Base-by-base conservation (phyloP, 2,113 vertebrate species). In the Psittacara wagleri region DNA sequence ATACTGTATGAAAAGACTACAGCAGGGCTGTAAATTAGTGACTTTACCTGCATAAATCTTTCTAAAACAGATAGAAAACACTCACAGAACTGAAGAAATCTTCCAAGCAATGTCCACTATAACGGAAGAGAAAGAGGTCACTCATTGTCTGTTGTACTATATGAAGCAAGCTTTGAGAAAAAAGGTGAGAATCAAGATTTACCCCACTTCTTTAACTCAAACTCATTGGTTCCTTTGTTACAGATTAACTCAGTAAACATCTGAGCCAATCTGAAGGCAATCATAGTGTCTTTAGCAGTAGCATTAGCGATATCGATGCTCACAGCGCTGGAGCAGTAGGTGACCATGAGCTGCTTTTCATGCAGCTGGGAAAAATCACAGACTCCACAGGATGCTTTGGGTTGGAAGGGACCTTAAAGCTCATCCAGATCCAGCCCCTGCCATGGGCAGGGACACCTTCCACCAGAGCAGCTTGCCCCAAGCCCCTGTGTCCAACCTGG, bases 351-450 rank as follows among this genome's bases (percentile, higher is more conserved):
- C 31, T 55, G 44, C 52, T 79, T 29, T 43, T n/a, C 35, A 46
- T 7, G 6, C 44, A 52, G 17, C 20, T 28, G 46, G 35, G 39
- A 54, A 83, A 78, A 76, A 86, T 20, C 33, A 59, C 22, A 24
- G 57, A 24, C 33, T 24, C 57, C 57, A 59, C 2, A 1, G 33
- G 22, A 24, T 59, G n/a, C 22, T 35, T 59, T 35, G 13, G 9
- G 22, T 24, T 59, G 33, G 57, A 24, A 59, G 33, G 6, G 22
- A 59, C 57, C 3, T 10, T 35, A 59, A 59, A 24, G 33, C 6
- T 7, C 33, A 7, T 5, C 9, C 2, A 59, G 33, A 1, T 59
- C 9, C 57, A 35, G 7, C 22, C 13, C 13, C 33, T 2, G 22
- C 33, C 57, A 10, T 0, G 1, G 22, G 57, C 33, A 59, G 22